Conservation (phyloP, 2,888 invertebrate genomes). For the Ypsolopha sequella region DNA sequence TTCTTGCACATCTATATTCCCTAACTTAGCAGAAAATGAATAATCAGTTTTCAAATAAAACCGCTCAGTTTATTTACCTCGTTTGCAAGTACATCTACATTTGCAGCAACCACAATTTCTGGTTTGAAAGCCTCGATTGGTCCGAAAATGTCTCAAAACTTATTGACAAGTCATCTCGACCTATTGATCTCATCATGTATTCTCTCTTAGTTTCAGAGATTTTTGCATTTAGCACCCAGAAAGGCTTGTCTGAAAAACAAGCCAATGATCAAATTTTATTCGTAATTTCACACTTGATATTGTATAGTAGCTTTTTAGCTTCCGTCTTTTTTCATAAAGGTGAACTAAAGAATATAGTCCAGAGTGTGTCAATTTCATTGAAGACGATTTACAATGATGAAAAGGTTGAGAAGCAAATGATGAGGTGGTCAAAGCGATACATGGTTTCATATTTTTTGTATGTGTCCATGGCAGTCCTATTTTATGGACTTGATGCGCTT, state of each 20-base stretch:
- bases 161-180: not conserved
- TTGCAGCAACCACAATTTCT: not conserved
- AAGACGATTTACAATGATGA: constrained; percentile 27
- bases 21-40: too few species aligned
- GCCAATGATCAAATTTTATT: constrained; percentile 21
- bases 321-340: constrained; percentile 16
- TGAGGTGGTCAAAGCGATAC: constrained; percentile 20
- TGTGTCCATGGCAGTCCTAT: constrained; percentile 10
- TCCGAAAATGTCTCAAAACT: not conserved
- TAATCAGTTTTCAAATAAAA: too few species aligned
- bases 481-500: constrained; percentile 19
- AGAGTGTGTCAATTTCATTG: constrained; percentile 18
- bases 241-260: constrained; percentile 18
- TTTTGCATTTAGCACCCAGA: constrained; percentile 22
- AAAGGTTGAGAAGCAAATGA: constrained; percentile 28
- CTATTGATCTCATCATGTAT: not conserved
- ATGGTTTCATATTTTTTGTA: constrained; percentile 14
- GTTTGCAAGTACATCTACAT: not conserved
- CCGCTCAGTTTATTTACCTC: not conserved
- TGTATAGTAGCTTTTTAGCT: constrained; percentile 14
- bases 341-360: constrained; percentile 18
- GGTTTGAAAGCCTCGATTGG: not conserved
- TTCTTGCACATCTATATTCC: too few species aligned
- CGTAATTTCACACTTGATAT: constrained; percentile 22
- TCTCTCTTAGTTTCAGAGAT: constrained; percentile 20